Base-by-base conservation (phyloP, 2,113 vertebrate species). In the Grammomys surdaster region DNA sequence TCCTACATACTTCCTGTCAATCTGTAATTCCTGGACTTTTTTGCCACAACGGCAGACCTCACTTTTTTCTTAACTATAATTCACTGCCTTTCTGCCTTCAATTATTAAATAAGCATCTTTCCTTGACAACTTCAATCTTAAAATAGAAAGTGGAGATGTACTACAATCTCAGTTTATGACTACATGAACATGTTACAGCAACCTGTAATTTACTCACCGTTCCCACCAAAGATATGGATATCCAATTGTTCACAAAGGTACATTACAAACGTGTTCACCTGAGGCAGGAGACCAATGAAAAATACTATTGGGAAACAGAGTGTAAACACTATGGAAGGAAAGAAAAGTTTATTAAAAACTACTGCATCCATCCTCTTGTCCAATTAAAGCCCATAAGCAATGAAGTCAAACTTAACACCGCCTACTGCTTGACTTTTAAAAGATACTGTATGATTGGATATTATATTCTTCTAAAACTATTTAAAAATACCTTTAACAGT, bases 251-350 rank as follows among this genome's bases (percentile, higher is more conserved):
- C 99, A 96, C 99, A 99, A 97, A 99, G 99, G 98, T 99, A 99
- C 99, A 99, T 99, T 98, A 99, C 99, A 97, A 99, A 99, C 0
- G 99, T 99, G 98, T 99, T 99, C 98, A 99, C 99, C 98, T 99
- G 99, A 97, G 99, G 99, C 97, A 99, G 99, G 97, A 99, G 99
- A 92, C 99, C 99, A 98, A 99, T 98, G 96, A 99, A 99, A 99
- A 99, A 99, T 90, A 99, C 99, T 98, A 99, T 96, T 97, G 99
- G 99, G 97, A 99, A 99, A 98, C 99, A 99, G 94, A 99, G 99
- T 20, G 99, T 99, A 98, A 99, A 99, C 98, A 99, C 99, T 99
- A 98, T 0, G 93, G 92, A 95, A 96, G 54, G 78, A 97, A 96
- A 96, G 73, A 97, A 97, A 90, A 92, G 81, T 36, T 70, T 19